Evolutionary conservation across 1,140 invertebrate species (phyloP).

Genomic region (Drosophila kikkawai): DNA sequence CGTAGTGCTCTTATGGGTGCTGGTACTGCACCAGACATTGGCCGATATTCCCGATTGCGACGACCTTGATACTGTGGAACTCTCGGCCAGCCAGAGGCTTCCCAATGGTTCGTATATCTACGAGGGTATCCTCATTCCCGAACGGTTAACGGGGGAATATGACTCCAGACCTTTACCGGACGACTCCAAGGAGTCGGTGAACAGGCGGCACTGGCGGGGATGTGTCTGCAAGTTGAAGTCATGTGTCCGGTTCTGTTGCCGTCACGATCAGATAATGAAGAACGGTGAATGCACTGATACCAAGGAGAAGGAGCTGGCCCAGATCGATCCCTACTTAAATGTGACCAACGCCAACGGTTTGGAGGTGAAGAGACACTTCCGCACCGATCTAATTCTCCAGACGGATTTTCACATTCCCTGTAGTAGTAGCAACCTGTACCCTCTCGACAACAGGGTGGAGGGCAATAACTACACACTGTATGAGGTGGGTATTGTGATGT

Average conservation of each 20-base stretch:
- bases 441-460: slow-evolving; percentile 29
- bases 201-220: slow-evolving; percentile 56
- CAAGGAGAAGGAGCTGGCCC: slow-evolving; percentile 8
- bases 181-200: slow-evolving; percentile 14
- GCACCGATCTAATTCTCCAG: slow-evolving; percentile 58
- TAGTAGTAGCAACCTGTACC: slow-evolving; percentile 12
- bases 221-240: slow-evolving; percentile 58
- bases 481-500: slow-evolving; percentile 42
- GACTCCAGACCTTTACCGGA: slow-evolving; percentile 36
- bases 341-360: slow-evolving; percentile 46
- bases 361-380: slow-evolving; percentile 35
- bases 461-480: slow-evolving; percentile 54
- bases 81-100: slow-evolving; percentile 31
- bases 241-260: slow-evolving; percentile 71
- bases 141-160: slow-evolving; percentile 45
- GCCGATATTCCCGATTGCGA: slow-evolving; percentile 51
- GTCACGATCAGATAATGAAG: slow-evolving; percentile 15
- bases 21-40: neutral
- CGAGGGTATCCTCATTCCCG: slow-evolving; percentile 58
- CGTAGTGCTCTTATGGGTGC: neutral
- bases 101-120: slow-evolving; percentile 66
- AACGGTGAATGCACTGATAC: slow-evolving; percentile 12
- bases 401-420: slow-evolving; percentile 58
- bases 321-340: slow-evolving; percentile 45
- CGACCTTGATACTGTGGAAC: slow-evolving; percentile 64